Evolutionary conservation across 2,888 invertebrate genomes (phyloP), one percentile per base, ranked within the genome.

Genomic region (Drosophila diplacantha): DNA sequence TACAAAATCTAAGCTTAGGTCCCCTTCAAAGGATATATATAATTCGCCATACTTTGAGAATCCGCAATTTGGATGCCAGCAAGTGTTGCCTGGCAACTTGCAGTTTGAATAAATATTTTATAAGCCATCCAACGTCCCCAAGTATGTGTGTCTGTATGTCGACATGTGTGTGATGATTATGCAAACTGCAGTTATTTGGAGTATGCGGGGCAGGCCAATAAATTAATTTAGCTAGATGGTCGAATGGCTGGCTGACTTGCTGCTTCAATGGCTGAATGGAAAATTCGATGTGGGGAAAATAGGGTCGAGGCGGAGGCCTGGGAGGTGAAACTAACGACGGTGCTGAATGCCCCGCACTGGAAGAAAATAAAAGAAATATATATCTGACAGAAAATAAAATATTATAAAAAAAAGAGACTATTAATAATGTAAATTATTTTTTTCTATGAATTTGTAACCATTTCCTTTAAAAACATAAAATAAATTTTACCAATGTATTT

Each of bases 111-210:
- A 78, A 83, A 79, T 83, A 83, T 83, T 81, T 68, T 68, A 79
- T 78, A 74, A 71, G 72, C 69, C 54, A 26, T 62, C 47, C 68
- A 34, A 57, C 34, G 32, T 38, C 43, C 39, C 62, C 60, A 52
- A 41, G 38, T 46, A 24, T 41, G n/a, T 53, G 44, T 56, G 41
- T 22, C 22, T 22, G 22, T 22, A 22, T 29, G 44, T 14, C 29
- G 44, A 44, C 18, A 29, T 66, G 46, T 72, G 53, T 65, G 50
- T 37, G 67, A 64, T 82, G 83, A 82, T 78, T 78, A 83, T 81
- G 78, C 78, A 78, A 78, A 73, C 81, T 81, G 78, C 75, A 83
- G 73, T 73, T 81, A 83, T 83, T 78, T 68, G 78, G 74, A 56
- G 68, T 74, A 75, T 80, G 76, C 71, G 67, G 69, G 81, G 54